Evolutionary conservation across 2,888 invertebrate species (phyloP), one percentile per base, ranked within the genome.

Genomic region (Baronia brevicornis): DNA sequence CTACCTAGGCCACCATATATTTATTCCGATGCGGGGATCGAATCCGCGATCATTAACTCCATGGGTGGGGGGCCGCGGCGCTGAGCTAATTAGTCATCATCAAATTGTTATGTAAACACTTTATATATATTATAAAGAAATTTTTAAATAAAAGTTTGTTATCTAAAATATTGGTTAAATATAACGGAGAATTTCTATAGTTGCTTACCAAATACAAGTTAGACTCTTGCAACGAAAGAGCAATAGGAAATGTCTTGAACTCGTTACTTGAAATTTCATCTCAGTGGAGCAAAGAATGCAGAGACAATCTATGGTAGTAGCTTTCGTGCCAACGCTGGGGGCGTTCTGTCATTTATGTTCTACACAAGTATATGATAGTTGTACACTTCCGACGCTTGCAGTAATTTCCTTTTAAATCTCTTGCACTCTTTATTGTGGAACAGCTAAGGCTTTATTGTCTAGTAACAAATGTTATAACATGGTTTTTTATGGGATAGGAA

Each of bases 211-310:
- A 29, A 18, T 20, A 18, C 21, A 18, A 10, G 20, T 18, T 9
- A 24, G 10, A n/a, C 20, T 29, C 5, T 14, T 17, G 29, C 13
- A 33, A 28, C 37, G 37, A 41, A 43, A 33, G 36, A 33, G 36
- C 33, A 38, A 36, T 31, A 25, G 36, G 32, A 33, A 39, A 33
- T 28, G 29, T 43, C 36, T 43, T 39, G 41, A 37, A 38, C 38
- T 30, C 33, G 34, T 43, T 39, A 41, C 41, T 33, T 38, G 39
- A 41, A 44, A 44, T 46, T 46, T 46, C 46, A 46, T 46, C 31
- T 43, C 36, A 28, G 22, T 11, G 31, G 30, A 31, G 27, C 30
- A 18, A 28, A 30, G 33, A 36, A 37, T 34, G 38, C 19, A 12
- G 18, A 24, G 32, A 35, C 32, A 41, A 44, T 39, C 39, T 42